Conservation (phyloP, 2,113 vertebrate genomes). For the Setophaga petechia region DNA sequence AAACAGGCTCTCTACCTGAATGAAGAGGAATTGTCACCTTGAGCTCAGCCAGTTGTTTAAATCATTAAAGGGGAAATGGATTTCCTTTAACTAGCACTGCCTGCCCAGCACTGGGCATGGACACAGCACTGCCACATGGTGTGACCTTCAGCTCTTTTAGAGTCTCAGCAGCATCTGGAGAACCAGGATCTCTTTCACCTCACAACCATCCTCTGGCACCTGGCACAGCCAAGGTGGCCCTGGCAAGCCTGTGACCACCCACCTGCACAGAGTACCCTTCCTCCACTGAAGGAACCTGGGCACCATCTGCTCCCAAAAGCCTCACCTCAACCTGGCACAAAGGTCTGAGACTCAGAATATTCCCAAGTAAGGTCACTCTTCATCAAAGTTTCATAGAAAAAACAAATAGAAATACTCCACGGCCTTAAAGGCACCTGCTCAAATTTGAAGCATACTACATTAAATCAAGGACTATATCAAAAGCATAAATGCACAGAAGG, state of each 20-base stretch:
- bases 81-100: not conserved
- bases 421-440: not conserved
- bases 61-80: not conserved
- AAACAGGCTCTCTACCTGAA: not conserved
- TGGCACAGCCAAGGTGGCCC: not conserved
- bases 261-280: not conserved
- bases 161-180: not conserved
- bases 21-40: not conserved
- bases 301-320: not conserved
- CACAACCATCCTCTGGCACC: not conserved
- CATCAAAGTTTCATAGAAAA: not conserved
- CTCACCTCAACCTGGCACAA: not conserved
- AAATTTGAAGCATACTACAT: not conserved
- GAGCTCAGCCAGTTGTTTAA: not conserved
- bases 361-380: not conserved
- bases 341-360: not conserved
- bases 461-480: not conserved
- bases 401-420: not conserved
- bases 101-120: not conserved
- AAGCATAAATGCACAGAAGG: not conserved
- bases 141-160: not conserved
- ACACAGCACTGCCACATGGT: not conserved
- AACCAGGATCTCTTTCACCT: not conserved
- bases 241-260: not conserved
- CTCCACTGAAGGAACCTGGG: not conserved